phyloP scores from a whole-genome alignment of 2,113 vertebrate species.

The Oncorhynchus clarkii region DNA sequence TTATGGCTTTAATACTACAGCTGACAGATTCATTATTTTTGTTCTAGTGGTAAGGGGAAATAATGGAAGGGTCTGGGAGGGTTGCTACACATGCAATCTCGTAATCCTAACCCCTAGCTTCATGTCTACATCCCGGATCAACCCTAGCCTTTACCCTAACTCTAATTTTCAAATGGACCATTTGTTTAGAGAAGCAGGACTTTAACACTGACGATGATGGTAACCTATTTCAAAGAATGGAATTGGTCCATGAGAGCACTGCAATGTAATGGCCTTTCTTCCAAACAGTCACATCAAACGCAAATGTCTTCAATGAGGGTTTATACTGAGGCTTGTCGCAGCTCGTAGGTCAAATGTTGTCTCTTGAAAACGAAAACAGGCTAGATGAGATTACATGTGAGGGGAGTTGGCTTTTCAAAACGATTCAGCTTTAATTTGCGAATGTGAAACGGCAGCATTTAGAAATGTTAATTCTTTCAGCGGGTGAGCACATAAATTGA shows the following conservation, averaged over 20 bases:
- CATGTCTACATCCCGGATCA: no score
- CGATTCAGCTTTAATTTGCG: background rate
- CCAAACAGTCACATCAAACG: conserved; percentile 24
- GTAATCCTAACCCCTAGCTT: no score
- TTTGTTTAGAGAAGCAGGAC: background rate
- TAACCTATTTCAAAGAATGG: background rate
- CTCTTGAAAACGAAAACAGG: background rate
- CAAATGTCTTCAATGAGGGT: conserved; percentile 9
- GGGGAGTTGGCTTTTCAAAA: conserved; percentile 20
- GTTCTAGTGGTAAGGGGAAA: background rate
- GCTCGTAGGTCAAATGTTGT: conserved; percentile 12
- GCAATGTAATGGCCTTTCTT: background rate
- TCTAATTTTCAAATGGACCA: background rate
- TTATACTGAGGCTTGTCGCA: background rate
- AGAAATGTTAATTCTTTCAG: conserved; percentile 27
- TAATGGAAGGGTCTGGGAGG: background rate
- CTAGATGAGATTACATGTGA: conserved; percentile 2
- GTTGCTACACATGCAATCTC: background rate
- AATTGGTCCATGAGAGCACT: conserved; percentile 5
- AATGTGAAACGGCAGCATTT: conserved; percentile 19
- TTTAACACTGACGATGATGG: background rate
- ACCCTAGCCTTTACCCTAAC: no score
- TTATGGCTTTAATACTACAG: background rate
- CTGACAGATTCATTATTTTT: background rate
- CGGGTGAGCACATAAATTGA: conserved; percentile 12